These are phyloP conservation scores for Tipula vernalis DNA, from an alignment of 2,888 invertebrate species.

Conservation along the genomic window DNA sequence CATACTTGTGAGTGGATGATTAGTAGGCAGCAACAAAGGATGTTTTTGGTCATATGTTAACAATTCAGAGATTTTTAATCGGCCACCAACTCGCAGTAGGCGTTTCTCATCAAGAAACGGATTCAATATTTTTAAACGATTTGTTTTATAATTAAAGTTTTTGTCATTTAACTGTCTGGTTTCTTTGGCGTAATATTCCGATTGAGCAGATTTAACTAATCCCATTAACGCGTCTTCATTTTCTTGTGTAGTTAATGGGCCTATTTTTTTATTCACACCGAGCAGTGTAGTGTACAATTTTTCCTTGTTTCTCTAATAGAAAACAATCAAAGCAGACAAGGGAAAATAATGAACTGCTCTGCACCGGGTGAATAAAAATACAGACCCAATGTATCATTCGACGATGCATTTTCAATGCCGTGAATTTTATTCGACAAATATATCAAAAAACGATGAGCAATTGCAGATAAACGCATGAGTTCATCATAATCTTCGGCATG, in stretches of 20 bases:
- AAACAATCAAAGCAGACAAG: too few relatives aligned
- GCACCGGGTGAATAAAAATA: too few relatives aligned
- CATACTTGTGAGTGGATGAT: not conserved
- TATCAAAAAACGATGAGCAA: too few relatives aligned
- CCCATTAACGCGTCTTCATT: not conserved
- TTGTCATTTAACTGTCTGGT: not conserved
- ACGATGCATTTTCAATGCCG: not conserved
- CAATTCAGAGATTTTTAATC: not conserved
- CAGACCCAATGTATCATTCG: too few relatives aligned
- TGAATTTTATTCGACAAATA: not conserved
- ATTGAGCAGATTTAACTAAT: not conserved
- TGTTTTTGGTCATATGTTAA: not conserved
- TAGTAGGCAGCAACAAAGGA: not conserved
- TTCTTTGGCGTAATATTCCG: not conserved
- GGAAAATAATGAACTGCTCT: too few relatives aligned
- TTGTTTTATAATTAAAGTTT: not conserved
- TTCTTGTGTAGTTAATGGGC: not conserved
- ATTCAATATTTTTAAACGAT: not conserved
- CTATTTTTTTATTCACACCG: too few relatives aligned
- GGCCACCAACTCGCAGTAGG: not conserved
- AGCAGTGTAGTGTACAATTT: too few relatives aligned
- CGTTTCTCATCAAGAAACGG: constrained; percentile 4
- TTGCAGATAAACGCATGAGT: not conserved
- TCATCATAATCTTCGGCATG: not conserved
- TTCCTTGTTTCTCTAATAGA: too few relatives aligned